These are phyloP conservation scores for Nipponia nippon DNA, from an alignment of 2,113 vertebrate species.

Conservation along the genomic window DNA sequence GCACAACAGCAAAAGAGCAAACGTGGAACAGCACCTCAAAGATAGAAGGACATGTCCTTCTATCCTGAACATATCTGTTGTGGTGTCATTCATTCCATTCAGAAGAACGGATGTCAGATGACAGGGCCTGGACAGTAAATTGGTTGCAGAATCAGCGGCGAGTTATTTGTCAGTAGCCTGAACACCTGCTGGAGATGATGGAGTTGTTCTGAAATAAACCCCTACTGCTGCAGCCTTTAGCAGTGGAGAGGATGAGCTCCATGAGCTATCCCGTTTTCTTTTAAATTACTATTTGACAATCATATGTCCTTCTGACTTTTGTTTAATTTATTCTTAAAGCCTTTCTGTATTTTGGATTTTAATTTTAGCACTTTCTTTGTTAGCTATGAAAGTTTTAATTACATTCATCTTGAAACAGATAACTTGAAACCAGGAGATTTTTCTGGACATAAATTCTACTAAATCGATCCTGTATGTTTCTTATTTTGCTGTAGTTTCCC, in stretches of 20 bases:
- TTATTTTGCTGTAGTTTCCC: neutral
- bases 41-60: neutral
- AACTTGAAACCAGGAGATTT: neutral
- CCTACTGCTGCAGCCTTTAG: neutral
- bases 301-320: neutral
- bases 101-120: neutral
- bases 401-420: neutral
- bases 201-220: conserved; percentile 4
- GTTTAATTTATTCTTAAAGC: neutral
- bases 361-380: neutral
- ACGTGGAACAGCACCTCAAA: neutral
- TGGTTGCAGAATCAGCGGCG: neutral
- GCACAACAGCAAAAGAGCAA: neutral
- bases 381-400: neutral
- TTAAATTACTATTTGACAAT: neutral
- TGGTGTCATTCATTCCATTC: neutral
- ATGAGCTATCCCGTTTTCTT: neutral
- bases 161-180: conserved; percentile 6
- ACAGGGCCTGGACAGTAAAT: neutral
- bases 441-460: neutral
- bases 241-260: neutral
- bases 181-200: conserved; percentile 23
- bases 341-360: neutral
- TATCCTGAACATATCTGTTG: neutral
- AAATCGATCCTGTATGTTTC: neutral